Evolutionary conservation across 2,113 vertebrate species (phyloP), one percentile per base, ranked within the genome.

Genomic region (Poecilia latipinna): DNA sequence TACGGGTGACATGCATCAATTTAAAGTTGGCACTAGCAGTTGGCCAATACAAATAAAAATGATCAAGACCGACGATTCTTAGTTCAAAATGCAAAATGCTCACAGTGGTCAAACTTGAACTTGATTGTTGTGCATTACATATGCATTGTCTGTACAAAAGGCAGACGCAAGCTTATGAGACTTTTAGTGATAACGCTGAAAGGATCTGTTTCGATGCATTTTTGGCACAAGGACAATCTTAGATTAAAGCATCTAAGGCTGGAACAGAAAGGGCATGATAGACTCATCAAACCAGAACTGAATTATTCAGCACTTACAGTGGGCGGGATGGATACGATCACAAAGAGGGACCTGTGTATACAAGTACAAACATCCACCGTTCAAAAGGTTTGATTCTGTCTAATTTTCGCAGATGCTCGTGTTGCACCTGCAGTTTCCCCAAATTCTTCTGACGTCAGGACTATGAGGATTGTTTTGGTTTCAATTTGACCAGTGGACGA

Each of bases 401-500:
- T 48, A 19, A 48, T 19, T 48, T 48, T 48, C 44, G 44, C 13
- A 19, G 44, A 75, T 67, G 39, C 29, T 78, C 32, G 39, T 66
- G 68, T 72, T 71, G 71, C 75, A 84, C 69, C 82, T 89, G 82
- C 66, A 70, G 33, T 82, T 70, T 75, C 70, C 70, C 44, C 64
- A 84, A 79, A 74, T 72, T 57, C 37, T 66, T 73, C 67, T 87
- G 76, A 48, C 17, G 5, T 79, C 73, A 76, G 54, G 82, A 80
- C 77, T 65, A 77, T 78, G 72, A 77, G 75, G 82, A 87, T 89
- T 87, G 88, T 64, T 69, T 66, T 68, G 79, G 66, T 84, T 73
- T 66, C 82, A 85, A 57, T 63, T 8, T 64, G 57, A 74, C 61
- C 13, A 7, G 11, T 7, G 4, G 35, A 26, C 19, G 67, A 68